These are phyloP conservation scores for Dromas ardeola DNA, from an alignment of 2,113 vertebrate species.

Conservation along the genomic window DNA sequence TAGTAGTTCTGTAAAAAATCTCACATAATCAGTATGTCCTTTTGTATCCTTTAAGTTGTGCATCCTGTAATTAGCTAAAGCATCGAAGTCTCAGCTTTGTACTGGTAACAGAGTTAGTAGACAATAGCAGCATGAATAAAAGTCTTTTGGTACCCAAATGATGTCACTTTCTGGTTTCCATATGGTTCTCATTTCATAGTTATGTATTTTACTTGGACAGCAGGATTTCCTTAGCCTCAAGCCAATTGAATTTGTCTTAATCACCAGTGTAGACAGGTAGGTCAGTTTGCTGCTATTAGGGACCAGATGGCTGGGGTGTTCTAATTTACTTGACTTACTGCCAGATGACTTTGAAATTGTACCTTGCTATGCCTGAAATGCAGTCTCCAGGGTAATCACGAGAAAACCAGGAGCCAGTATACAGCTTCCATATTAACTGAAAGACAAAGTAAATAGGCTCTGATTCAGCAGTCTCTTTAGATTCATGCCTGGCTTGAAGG, in stretches of 20 bases:
- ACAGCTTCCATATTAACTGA: neutral
- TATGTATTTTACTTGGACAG: neutral
- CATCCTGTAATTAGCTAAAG: neutral
- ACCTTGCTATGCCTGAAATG: slow-evolving; percentile 7
- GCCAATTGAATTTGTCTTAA: slow-evolving; percentile 10
- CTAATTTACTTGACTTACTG: slow-evolving; percentile 3
- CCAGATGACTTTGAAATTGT: slow-evolving; percentile 10
- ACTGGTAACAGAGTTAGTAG: neutral
- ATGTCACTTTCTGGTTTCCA: neutral
- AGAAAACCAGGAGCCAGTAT: neutral
- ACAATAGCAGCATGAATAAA: neutral
- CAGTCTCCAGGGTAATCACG: neutral
- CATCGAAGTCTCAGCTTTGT: neutral
- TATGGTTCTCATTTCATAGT: neutral
- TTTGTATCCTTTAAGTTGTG: neutral
- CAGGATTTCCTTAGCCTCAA: slow-evolving; percentile 30
- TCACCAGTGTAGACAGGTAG: neutral
- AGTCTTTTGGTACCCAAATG: neutral
- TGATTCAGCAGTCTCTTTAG: neutral
- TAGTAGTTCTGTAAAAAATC: neutral
- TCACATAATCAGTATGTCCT: neutral
- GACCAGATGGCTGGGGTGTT: slow-evolving; percentile 27
- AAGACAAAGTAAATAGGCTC: neutral
- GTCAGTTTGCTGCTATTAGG: neutral
- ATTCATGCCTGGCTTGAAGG: neutral